Conservation (phyloP, 2,888 invertebrate species). For the Trichopria drosophilae region DNA sequence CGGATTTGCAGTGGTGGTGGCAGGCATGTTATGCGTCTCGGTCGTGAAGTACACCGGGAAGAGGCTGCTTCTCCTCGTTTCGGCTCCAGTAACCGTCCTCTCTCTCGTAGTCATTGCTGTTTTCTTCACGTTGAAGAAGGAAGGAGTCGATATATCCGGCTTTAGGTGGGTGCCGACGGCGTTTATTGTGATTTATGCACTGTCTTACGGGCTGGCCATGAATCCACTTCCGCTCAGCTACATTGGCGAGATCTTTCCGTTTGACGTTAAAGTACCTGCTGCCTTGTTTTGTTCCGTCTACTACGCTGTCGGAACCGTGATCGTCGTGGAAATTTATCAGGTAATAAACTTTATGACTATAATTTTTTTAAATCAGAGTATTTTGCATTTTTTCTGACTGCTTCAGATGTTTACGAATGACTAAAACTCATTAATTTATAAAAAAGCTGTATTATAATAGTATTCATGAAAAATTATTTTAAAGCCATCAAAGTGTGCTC, state of each 20-base stretch:
- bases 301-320: constrained; percentile 48
- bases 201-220: constrained; percentile 51
- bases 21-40: constrained; percentile 48
- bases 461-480: too few species aligned
- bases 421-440: too few species aligned
- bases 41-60: constrained; percentile 50
- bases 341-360: constrained; percentile 36
- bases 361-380: background rate
- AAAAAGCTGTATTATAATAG: too few species aligned
- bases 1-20: constrained; percentile 48
- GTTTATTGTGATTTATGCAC: constrained; percentile 48
- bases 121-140: constrained; percentile 46
- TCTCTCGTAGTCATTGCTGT: constrained; percentile 44
- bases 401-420: too few species aligned
- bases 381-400: constrained; percentile 18
- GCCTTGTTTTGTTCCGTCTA: constrained; percentile 51
- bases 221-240: constrained; percentile 55
- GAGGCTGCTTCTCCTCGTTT: constrained; percentile 45
- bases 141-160: constrained; percentile 42
- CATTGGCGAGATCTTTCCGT: constrained; percentile 52
- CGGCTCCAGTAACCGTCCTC: constrained; percentile 44
- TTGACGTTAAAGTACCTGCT: constrained; percentile 54
- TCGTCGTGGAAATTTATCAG: constrained; percentile 53
- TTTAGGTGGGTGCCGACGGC: constrained; percentile 50
- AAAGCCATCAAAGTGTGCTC: too few species aligned